A percentile compares a stretch with the other conserved stretches of the same genome.
phyloP scores from a whole-genome alignment of 2,113 vertebrate species.

The Hylia prasina region DNA sequence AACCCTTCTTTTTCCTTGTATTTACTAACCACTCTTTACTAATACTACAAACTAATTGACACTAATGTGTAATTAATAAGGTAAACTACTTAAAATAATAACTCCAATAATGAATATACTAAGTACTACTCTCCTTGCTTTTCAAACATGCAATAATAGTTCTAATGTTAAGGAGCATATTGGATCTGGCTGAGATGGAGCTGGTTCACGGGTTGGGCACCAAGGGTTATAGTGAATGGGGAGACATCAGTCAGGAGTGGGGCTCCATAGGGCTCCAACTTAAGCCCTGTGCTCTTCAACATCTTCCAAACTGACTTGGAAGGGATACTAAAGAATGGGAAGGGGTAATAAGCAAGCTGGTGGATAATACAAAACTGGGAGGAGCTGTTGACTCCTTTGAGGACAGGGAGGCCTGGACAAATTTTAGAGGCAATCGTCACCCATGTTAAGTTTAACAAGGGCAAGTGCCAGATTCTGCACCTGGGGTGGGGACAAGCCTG shows the following conservation, averaged over 20 bases:
- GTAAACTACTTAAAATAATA: background rate
- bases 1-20: background rate
- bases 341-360: background rate
- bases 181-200: background rate
- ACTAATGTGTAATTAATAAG: background rate
- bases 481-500: background rate
- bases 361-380: background rate
- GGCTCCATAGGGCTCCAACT: background rate
- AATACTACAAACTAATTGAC: background rate
- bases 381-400: background rate
- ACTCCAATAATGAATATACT: background rate
- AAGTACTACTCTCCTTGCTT: background rate
- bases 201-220: background rate
- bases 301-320: background rate
- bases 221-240: background rate
- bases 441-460: background rate
- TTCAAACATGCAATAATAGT: background rate
- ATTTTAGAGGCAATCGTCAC: background rate
- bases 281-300: background rate
- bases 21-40: background rate
- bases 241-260: background rate
- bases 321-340: background rate
- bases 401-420: background rate
- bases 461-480: background rate
- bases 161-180: background rate